Evolutionary conservation across 2,888 invertebrate species (phyloP), one percentile per base, ranked within the genome.

Genomic region (Chrysolina oricalcia): DNA sequence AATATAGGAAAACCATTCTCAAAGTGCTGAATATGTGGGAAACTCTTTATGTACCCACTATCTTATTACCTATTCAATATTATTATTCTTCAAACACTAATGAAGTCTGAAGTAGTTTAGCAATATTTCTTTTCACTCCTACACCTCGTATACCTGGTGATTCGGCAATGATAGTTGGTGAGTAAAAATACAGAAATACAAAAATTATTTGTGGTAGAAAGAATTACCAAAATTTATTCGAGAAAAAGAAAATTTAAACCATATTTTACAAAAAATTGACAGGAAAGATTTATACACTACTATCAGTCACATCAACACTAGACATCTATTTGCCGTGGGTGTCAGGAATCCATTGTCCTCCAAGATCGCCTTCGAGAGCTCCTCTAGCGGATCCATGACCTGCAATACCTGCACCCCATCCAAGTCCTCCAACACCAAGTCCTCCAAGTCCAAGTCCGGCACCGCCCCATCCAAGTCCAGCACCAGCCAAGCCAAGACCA

Each of bases 361-460:
- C 79, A 40, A 79, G 74, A 63, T 77, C 79, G 46, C 79, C 79
- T 73, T 77, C 77, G 19, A 77, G 66, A 68, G 73, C 77, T 21
- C 80, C 80, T 70, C 74, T 73, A 56, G 77, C 78, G 67, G 79
- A 73, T 27, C 71, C 74, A 13, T 77, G 77, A 35, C 74, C 74
- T 50, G 75, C 77, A 35, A 59, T n/a, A 35, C 59, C 59, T 9
- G 59, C 27, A 59, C 59, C 59, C 53, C 53, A 53, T 78, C 72
- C 62, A 43, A 72, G 21, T 21, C 65, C 70, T 63, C 70, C 76
- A 56, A 64, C 74, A 56, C 68, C 74, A n/a, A n/a, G n/a, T n/a
- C n/a, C n/a, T n/a, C 67, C 64, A 72, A n/a, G n/a, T 66, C 76
- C 72, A 10, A 59, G 59, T 73, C 75, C 50, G 9, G 66, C 21